phyloP scores from a whole-genome alignment of 2,113 vertebrate species.

The Trogon melanurus region DNA sequence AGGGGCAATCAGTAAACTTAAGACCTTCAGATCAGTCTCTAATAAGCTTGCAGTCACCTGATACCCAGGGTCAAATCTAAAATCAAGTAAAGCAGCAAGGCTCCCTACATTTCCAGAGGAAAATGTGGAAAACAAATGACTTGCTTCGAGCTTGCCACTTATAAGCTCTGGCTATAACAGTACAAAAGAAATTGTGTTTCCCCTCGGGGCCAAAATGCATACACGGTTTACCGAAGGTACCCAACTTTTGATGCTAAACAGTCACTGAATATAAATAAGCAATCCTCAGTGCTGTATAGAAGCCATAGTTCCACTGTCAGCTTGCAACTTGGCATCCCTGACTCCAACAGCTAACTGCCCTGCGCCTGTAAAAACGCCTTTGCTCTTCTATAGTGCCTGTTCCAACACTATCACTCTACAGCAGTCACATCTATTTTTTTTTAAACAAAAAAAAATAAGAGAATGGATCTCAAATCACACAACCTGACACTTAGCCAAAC shows the following conservation, averaged over 20 bases:
- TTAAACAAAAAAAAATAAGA: neutral
- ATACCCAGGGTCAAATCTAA: neutral
- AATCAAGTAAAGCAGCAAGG: neutral
- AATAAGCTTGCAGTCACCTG: neutral
- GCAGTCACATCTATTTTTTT: neutral
- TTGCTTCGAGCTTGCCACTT: neutral
- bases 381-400: neutral
- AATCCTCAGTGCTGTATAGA: rapidly evolving
- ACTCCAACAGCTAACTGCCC: neutral
- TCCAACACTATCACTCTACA: neutral
- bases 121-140: neutral
- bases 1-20: neutral
- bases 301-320: neutral
- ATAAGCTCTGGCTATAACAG: neutral
- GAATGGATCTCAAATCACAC: neutral
- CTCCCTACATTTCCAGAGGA: neutral
- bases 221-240: neutral
- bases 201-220: neutral
- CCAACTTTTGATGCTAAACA: neutral
- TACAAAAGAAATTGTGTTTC: neutral
- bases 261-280: neutral
- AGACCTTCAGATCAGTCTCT: neutral
- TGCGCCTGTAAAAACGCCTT: neutral
- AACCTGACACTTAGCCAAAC: neutral
- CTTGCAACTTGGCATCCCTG: neutral